phyloP scores from a whole-genome alignment of 2,113 vertebrate species.

The Oncorhynchus keta region DNA sequence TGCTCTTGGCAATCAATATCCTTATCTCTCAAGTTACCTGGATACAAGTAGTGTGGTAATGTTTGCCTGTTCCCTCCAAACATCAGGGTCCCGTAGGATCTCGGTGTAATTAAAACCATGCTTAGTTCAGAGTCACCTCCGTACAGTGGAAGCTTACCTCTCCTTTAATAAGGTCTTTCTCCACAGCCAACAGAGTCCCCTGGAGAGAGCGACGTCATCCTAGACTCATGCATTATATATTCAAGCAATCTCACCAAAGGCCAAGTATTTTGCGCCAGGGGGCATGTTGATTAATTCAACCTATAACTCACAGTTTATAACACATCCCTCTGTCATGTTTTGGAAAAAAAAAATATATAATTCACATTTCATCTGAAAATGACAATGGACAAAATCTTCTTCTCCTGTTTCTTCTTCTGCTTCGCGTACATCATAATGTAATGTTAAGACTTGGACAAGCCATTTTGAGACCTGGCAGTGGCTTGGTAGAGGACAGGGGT shows the following conservation, averaged over 20 bases:
- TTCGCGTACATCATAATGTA: too few species aligned
- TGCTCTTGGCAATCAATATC: neutral
- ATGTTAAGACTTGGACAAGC: too few species aligned
- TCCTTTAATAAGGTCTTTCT: neutral
- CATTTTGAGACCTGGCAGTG: too few species aligned
- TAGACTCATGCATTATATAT: constrained; percentile 17
- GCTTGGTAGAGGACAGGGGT: neutral
- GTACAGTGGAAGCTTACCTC: too few species aligned
- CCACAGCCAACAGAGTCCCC: neutral
- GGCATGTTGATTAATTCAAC: constrained; percentile 8
- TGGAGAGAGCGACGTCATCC: neutral
- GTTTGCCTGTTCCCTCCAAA: neutral
- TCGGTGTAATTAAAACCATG: constrained; percentile 34
- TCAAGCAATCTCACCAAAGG: constrained; percentile 26
- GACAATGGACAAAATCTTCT: too few species aligned
- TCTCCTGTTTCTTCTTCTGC: too few species aligned
- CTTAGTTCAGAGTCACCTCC: constrained; percentile 25
- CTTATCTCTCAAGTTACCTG: neutral
- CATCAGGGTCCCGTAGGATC: neutral
- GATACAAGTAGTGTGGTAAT: neutral
- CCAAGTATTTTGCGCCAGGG: neutral
- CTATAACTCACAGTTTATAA: neutral
- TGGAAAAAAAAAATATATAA: too few species aligned
- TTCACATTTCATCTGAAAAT: too few species aligned
- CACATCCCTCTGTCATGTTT: too few species aligned